These are phyloP conservation scores for Hylaeus volcanicus DNA, from an alignment of 1,140 invertebrate species.

Conservation along the genomic window DNA sequence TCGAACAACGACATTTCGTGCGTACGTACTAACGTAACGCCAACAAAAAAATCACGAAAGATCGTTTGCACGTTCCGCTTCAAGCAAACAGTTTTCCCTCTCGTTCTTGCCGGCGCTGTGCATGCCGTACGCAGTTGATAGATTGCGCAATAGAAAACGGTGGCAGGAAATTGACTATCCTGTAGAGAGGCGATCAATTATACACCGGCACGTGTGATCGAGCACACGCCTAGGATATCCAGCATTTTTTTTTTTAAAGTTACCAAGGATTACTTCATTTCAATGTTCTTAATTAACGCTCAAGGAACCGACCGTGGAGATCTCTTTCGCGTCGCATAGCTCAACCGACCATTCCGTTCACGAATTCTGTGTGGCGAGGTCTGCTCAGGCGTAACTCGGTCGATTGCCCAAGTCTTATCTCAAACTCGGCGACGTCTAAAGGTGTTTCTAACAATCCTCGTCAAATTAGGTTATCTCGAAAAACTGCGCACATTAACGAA, in stretches of 20 bases:
- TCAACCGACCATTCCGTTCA: background rate
- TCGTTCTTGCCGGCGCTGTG: slow-evolving; percentile 15
- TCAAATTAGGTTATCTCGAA: no score
- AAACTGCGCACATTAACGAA: no score
- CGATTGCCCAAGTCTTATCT: no score
- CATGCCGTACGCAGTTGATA: background rate
- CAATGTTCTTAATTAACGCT: background rate
- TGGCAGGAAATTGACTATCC: slow-evolving; percentile 33
- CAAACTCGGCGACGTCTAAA: no score
- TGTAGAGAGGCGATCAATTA: slow-evolving; percentile 23
- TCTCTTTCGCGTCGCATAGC: background rate
- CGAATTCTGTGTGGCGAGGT: no score
- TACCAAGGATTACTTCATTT: background rate
- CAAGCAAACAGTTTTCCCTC: slow-evolving; percentile 28
- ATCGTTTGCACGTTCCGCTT: background rate
- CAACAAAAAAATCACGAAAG: background rate
- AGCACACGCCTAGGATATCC: background rate
- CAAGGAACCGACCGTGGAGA: background rate
- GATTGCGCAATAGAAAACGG: slow-evolving; percentile 41
- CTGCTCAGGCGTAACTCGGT: no score
- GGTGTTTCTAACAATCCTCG: no score
- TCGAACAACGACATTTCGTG: background rate
- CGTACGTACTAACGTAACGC: background rate
- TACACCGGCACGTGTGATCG: slow-evolving; percentile 11
- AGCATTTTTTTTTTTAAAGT: background rate